Evolutionary conservation across 1,140 invertebrate species (phyloP), one percentile per base, ranked within the genome.

Genomic region (Cepaea nemoralis): DNA sequence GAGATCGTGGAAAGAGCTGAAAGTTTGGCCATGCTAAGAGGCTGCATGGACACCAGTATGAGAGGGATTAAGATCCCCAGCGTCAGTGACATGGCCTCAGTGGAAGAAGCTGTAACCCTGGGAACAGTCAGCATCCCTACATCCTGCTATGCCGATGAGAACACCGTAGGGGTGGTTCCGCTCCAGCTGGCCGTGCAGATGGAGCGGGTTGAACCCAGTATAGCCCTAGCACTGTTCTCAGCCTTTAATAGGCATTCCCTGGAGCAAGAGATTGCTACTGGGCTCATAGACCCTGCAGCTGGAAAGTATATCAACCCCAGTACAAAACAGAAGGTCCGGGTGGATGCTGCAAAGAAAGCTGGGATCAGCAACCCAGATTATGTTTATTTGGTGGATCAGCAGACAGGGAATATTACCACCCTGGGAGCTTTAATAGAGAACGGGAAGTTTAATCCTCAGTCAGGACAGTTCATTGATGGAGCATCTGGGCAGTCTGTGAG

Each of bases 401-500:
- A 84, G 40, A 85, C 83, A 67, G 85, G 83, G 22, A 85, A 86
- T 39, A 86, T 89, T 63, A 85, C 85, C 50, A 85, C 85, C 27
- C 83, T 90, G 2, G 88, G 85, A 14, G 80, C 83, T 0, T 67
- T 88, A 16, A 87, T 87, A 35, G 86, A 85, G 37, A 82, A 85
- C 45, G 88, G 88, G 31, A 83, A 80, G 45, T 96, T 96, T 88
- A 94, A 95, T 87, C 92, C 94, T 0, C 93, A 93, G 83, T 93
- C 93, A 24, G 95, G 95, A 27, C 94, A 93, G 88, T 94, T 97
- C 55, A 93, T 92, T 84, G 95, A 97, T 91, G 93, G 93, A 0
- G 91, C 94, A 40, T 95, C 94, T 6, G 94, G 94, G 84, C 94
- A 95, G 90, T 90, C 93, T 70, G 92, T 96, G 19, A 93, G 94